Evolutionary conservation across 2,113 vertebrate genomes (phyloP).

Genomic region (Okapia johnstoni): DNA sequence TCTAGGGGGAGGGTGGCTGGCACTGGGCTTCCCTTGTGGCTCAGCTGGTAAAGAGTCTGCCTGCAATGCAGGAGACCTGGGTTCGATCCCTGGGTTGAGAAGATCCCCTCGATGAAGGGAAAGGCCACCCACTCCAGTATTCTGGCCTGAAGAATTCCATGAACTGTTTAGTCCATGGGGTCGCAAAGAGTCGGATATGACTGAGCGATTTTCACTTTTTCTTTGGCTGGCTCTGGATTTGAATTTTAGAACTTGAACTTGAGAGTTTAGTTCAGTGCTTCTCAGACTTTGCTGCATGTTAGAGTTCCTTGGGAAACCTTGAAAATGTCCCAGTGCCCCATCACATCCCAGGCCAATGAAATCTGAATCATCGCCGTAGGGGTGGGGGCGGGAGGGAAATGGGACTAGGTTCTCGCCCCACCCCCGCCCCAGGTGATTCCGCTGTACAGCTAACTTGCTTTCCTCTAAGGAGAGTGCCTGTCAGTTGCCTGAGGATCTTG

Average conservation of each 20-base stretch:
- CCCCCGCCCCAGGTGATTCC: neutral
- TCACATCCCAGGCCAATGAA: neutral
- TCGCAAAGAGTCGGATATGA: neutral
- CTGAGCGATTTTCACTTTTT: neutral
- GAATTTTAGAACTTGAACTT: neutral
- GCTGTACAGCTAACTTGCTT: neutral
- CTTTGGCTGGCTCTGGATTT: neutral
- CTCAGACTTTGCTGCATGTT: neutral
- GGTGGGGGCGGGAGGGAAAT: neutral
- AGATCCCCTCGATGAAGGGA: neutral
- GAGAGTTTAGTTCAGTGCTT: neutral
- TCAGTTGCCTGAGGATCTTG: neutral
- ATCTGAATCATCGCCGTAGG: neutral
- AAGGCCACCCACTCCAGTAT: neutral
- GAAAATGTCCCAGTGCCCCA: neutral
- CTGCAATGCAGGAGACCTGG: neutral
- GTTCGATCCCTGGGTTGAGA: neutral
- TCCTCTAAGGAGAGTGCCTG: neutral
- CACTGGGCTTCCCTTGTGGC: neutral
- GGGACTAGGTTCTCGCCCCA: neutral
- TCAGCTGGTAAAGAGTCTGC: neutral
- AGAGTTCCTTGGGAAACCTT: neutral
- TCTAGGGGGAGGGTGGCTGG: neutral
- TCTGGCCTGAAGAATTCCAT: neutral
- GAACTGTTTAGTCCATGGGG: neutral